Base-by-base conservation (phyloP, 2,113 vertebrate genomes). In the Ptilonorhynchus violaceus region DNA sequence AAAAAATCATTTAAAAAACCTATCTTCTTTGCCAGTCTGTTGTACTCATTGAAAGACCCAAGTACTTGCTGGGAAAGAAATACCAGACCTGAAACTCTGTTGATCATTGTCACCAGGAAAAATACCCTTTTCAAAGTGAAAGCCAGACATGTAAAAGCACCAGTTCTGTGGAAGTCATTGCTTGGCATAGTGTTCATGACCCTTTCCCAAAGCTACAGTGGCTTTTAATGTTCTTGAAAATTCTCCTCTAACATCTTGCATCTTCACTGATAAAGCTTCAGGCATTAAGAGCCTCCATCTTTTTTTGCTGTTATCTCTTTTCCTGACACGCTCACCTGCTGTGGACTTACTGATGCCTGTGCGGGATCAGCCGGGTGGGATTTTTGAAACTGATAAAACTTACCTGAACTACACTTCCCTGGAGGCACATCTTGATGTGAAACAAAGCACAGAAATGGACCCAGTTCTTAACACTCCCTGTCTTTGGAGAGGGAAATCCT, bases 401-500 rank as follows among this genome's bases (percentile, higher is more conserved):
- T n/a, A 4, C 28, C 63, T 17, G 42, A 50, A 9, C 53, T n/a
- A 3, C 41, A 3, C 15, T 60, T 80, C 30, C 13, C 25, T 86
- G 53, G 18, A 56, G 44, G 30, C 35, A 52, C 21, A 68, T 21
- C 24, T 60, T 47, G 39, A 19, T 56, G 63, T 73, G 47, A 77
- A 69, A 39, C 15, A 27, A 52, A 83, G 35, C 35, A 24, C 31
- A 37, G 47, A 50, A 70, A 15, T 20, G 35, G 20, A 35, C 12
- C 23, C 58, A 21, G 1, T n/a, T 44, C 46, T 56, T 27, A 9
- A 7, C 27, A 23, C 3, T 37, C 5, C 0, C 31, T 28, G 24
- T 56, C 12, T 73, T 27, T 55, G 44, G 60, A 30, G 11, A 64
- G 39, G 25, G 53, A 42, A 44, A 6, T 81, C 42, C 41, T 84